Evolutionary conservation across 2,888 invertebrate genomes (phyloP), one percentile per base, ranked within the genome.

Genomic region (Drosophila multiciliata): DNA sequence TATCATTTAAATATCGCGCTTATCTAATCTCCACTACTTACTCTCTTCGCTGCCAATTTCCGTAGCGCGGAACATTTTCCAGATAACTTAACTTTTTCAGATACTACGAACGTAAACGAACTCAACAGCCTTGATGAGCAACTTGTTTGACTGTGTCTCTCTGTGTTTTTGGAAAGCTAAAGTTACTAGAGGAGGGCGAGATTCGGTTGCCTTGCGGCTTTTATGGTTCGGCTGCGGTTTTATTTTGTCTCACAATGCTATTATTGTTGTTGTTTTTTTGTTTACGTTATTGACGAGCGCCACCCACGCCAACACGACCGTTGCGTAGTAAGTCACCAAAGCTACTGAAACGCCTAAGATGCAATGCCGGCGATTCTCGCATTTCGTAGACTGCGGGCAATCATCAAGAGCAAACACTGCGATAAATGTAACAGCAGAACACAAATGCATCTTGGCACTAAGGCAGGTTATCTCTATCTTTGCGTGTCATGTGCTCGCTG

Each of bases 1-100:
- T 42, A 23, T 17, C 17, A 50, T 42, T 36, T 20, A 15, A 36
- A 40, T 61, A 61, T 26, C 59, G 55, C 8, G 8, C 29, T 67
- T 77, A 85, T 83, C 76, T 86, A 29, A 68, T 58, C 70, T 57
- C n/a, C 12, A n/a, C 8, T 48, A 79, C 92, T 91, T 83, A 92
- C 92, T 90, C 73, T 92, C 92, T 72, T 92, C 92, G 66, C 91
- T 92, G 73, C 88, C 85, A 59, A 89, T 89, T 81, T 88, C 87
- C 40, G 89, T 82, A 45, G 91, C 84, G 53, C 91, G 84, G 73
- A 89, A 91, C 92, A 92, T 92, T 80, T 75, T 84, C 49, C 60
- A 75, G 76, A 32, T 69, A 54, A 20, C 36, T 58, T 33, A 26
- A 52, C 53, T 66, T 53, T 32, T 6, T 40, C 8, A 8, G 45